Evolutionary conservation across 2,797 vertebrate genomes (phyloP).

Genomic region (Orestias chungarensis): DNA sequence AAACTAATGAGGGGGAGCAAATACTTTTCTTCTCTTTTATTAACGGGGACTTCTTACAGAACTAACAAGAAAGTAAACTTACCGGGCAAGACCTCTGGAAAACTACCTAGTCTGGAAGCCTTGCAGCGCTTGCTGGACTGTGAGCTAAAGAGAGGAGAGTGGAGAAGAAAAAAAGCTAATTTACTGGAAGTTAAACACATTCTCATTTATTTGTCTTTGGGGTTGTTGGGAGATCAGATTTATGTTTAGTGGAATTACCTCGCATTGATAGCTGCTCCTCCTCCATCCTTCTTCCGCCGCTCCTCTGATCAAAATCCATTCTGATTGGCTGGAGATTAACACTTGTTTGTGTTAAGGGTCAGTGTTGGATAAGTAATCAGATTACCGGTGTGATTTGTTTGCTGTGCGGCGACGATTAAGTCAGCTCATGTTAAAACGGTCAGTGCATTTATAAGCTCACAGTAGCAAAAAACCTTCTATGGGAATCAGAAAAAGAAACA

Average conservation of each 20-base stretch:
- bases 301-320: conserved; percentile 77
- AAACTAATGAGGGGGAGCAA: background rate
- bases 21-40: background rate
- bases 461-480: conserved; percentile 1
- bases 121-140: conserved; percentile 47
- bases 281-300: conserved; percentile 67
- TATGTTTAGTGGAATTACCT: conserved; percentile 72
- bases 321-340: conserved; percentile 76
- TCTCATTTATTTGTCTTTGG: conserved; percentile 22
- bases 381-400: conserved; percentile 53
- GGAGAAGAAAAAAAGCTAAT: conserved; percentile 32
- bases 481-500: conserved; percentile 24
- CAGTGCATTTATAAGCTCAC: conserved; percentile 9
- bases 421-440: conserved; percentile 21
- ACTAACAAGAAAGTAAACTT: conserved; percentile 45
- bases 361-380: conserved; percentile 53
- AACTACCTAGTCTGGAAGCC: conserved; percentile 51
- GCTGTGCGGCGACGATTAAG: conserved; percentile 11
- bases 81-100: conserved; percentile 56
- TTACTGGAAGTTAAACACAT: conserved; percentile 17
- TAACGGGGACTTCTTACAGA: conserved; percentile 1
- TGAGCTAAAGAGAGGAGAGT: conserved; percentile 36
- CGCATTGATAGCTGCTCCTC: conserved; percentile 65
- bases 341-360: conserved; percentile 70
- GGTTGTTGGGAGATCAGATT: conserved; percentile 51